Base-by-base conservation (phyloP, 2,113 vertebrate species). In the Budorcas taxicolor region DNA sequence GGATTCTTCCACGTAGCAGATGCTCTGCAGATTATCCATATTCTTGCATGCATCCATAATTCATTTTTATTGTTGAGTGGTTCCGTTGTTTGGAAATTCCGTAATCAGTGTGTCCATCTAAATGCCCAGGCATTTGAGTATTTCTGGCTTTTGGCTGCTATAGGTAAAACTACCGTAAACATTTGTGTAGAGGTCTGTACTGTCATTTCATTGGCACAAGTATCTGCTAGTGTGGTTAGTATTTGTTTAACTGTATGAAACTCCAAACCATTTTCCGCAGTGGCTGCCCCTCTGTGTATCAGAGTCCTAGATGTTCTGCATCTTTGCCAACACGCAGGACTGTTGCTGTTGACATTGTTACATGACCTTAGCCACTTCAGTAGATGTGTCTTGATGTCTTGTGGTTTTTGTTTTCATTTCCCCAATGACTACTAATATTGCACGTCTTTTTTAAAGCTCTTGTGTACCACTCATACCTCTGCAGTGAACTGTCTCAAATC, bases 391-490 rank as follows among this genome's bases (percentile, higher is more conserved):
- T 84, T 91, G 23, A 62, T 57, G 53, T n/a, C 23, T 53, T 13
- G 29, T 91, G 78, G 4, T 33, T 85, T 87, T 85, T 21, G 25
- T 92, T 87, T 93, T 23, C 29, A 15, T 86, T 86, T 58, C 13
- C 58, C 27, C 85, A 78, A 1, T n/a, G 27, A 31, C 27, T 58
- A 31, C 57, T 55, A 33, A 58, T 60, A 19, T 25, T 50, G 29
- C 71, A 11, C 74, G 40, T 71, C 14, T 71, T 91, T 94, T 57
- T 33, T 71, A 21, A 36, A 15, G 4, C 47, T 17, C 11, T 57
- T 16, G 27, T 6, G 6, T 36, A 29, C 4, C 4, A 58, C 27
- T 62, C 29, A 86, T 12, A 23, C 5, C 29, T 57, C 64, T 85
- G 45, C 27, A 23, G 43, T 55, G 13, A 95, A 62, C 67, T 60